These are phyloP conservation scores for Cataglyphis hispanica DNA, from an alignment of 1,140 invertebrate genomes.

Conservation along the genomic window DNA sequence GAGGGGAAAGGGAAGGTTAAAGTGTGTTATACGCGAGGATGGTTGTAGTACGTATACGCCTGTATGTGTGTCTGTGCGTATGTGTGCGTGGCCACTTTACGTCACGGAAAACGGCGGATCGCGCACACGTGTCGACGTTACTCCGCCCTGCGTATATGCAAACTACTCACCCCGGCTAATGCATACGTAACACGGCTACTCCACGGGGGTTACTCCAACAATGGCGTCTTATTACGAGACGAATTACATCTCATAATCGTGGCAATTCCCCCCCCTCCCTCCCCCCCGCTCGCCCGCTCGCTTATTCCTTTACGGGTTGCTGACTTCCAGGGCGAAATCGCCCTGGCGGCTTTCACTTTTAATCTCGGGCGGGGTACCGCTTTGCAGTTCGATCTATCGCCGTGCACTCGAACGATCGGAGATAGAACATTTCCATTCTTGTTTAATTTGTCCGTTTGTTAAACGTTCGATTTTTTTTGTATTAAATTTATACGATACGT, in stretches of 20 bases:
- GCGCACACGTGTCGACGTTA: slow-evolving; percentile 35
- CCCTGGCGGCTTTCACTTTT: slow-evolving; percentile 40
- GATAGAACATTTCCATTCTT: neutral
- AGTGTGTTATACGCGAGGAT: neutral
- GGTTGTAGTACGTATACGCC: neutral
- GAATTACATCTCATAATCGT: slow-evolving; percentile 48
- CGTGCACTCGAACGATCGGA: neutral
- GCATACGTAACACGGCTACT: slow-evolving; percentile 45
- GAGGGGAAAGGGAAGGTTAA: neutral
- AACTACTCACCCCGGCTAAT: slow-evolving; percentile 39
- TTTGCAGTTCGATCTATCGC: slow-evolving; percentile 11
- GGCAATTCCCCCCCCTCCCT: neutral
- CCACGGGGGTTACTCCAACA: slow-evolving; percentile 45
- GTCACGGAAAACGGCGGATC: slow-evolving; percentile 51
- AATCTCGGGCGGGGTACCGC: neutral
- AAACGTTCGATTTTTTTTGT: neutral
- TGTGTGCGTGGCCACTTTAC: slow-evolving; percentile 23
- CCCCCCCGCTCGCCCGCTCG: neutral
- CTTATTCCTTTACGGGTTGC: slow-evolving; percentile 28
- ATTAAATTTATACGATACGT: neutral
- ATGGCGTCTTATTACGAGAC: slow-evolving; percentile 58
- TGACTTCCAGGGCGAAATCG: slow-evolving; percentile 19
- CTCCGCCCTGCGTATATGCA: slow-evolving; percentile 54
- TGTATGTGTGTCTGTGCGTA: neutral
- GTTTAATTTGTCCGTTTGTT: neutral